phyloP scores from a whole-genome alignment of 2,113 vertebrate genomes.

The Crocuta crocuta region DNA sequence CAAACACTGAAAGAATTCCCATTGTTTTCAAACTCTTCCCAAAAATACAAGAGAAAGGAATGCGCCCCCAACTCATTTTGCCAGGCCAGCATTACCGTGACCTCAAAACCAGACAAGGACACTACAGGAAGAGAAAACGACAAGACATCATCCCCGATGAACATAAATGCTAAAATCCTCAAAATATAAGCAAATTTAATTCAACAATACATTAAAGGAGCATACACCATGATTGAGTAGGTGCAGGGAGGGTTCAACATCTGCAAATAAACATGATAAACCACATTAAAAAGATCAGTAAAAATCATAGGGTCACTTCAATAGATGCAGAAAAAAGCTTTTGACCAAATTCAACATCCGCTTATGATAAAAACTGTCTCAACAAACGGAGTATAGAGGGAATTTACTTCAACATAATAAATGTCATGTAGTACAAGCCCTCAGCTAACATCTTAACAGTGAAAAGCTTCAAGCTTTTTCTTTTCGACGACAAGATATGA shows the following conservation, averaged over 20 bases:
- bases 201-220: neutral
- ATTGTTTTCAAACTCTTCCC: neutral
- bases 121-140: neutral
- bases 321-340: neutral
- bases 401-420: neutral
- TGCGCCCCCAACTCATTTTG: neutral
- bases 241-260: neutral
- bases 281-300: neutral
- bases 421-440: neutral
- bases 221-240: neutral
- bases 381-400: neutral
- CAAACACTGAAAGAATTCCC: neutral
- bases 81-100: neutral
- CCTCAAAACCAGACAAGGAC: neutral
- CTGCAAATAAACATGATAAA: neutral
- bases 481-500: neutral
- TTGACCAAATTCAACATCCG: neutral
- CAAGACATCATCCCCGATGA: neutral
- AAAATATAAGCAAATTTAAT: neutral
- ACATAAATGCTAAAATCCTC: neutral
- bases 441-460: neutral
- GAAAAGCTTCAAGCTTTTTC: neutral
- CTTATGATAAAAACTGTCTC: neutral
- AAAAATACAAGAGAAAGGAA: neutral
- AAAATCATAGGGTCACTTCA: neutral